Percentiles rank a stretch among this genome's conserved stretches.
phyloP scores from a whole-genome alignment of 1,140 invertebrate species.

The Bombus breviceps region DNA sequence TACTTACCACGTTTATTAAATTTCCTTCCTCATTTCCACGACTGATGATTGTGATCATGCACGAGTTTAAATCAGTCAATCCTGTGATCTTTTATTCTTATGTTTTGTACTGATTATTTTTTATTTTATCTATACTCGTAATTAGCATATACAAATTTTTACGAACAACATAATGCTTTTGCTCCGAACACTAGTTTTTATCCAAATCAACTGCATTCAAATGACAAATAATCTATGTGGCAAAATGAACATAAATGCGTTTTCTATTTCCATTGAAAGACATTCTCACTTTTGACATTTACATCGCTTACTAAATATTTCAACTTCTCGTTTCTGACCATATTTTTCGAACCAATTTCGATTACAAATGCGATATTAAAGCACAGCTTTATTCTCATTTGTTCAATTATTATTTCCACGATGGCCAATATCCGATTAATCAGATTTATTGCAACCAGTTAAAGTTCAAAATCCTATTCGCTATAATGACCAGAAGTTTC shows the following conservation, averaged over 20 bases:
- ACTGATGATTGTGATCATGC: background rate
- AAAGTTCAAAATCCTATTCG: background rate
- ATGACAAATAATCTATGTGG: background rate
- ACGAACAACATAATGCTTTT: no score
- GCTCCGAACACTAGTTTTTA: no score
- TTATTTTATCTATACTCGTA: no score
- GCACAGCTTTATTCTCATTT: background rate
- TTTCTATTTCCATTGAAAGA: background rate
- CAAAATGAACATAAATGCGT: background rate
- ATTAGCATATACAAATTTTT: no score
- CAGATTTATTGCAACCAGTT: slow-evolving; percentile 12
- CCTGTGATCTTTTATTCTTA: background rate
- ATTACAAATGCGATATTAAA: slow-evolving; percentile 3
- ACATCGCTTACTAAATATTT: background rate
- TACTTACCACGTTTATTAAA: slow-evolving; percentile 4
- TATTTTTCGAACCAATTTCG: background rate
- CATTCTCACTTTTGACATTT: background rate
- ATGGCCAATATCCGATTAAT: slow-evolving; percentile 30
- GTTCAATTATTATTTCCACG: slow-evolving; percentile 29
- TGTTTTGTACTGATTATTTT: no score
- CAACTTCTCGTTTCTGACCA: background rate
- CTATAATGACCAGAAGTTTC: background rate
- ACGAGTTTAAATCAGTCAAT: background rate
- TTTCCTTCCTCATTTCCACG: background rate
- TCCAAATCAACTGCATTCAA: background rate